Base-by-base conservation (phyloP, 2,797 vertebrate species). In the Silurus aristotelis region DNA sequence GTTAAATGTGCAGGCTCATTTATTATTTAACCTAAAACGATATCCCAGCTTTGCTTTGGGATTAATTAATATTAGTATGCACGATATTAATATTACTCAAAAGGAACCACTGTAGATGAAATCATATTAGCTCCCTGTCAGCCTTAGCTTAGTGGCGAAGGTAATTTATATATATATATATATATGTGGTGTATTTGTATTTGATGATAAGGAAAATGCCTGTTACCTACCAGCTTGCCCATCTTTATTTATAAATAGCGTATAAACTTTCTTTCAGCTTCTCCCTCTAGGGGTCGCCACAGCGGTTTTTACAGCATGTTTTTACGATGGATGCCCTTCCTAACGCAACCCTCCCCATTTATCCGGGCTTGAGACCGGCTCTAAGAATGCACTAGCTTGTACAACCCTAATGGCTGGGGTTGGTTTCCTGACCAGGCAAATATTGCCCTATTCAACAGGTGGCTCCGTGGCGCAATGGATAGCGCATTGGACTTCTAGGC, bases 401-500 rank as follows among this genome's bases (percentile, higher is more conserved):
- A 2, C 31, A 31, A 31, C 31, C 31, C 31, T 31, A 31, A 31
- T 31, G 31, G 1, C 31, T 31, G 31, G 31, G 31, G 31, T 31
- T 31, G 31, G 31, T 31, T 31, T 31, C 6, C 48, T 7, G 48
- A 52, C 9, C 6, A 0, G 6, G 9, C 48, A 9, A 10, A 52
- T 8, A 2, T 52, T 52, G 48, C 0, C 1, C 0, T 52, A 1
- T 8, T n/a, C 86, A 87, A 87, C 86, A 87, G 86, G 86, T 96
- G 96, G 96, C 96, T 97, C 96, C 95, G 96, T 97, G 96, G 96
- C 96, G 96, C 96, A 97, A 97, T 97, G 96, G 96, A 97, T 97
- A 97, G 96, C 96, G 95, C 96, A 96, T 96, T 96, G 95, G 95
- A 95, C 94, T 96, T 96, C 94, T 96, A 97, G 95, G 48, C 48